phyloP scores from a whole-genome alignment of 2,113 vertebrate species.

The Mesocricetus auratus region DNA sequence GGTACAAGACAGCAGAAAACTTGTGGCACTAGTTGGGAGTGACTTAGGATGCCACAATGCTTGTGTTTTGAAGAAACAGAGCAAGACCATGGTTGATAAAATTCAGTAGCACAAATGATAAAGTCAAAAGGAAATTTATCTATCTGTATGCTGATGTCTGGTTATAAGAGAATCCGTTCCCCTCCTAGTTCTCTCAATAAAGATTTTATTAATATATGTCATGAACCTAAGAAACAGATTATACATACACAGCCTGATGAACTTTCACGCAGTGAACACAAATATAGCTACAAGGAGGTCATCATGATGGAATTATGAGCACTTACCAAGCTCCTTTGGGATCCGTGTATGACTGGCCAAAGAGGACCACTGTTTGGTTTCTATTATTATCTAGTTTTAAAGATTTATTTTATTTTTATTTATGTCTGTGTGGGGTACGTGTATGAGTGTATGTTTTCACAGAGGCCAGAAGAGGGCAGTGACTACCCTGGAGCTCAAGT shows the following conservation, averaged over 20 bases:
- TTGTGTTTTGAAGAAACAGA: conserved; percentile 38
- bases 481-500: not conserved
- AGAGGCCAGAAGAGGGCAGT: not conserved
- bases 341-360: not conserved
- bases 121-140: not conserved
- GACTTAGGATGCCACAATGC: not conserved
- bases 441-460: not conserved
- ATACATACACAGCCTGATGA: not conserved
- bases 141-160: not conserved
- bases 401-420: not conserved
- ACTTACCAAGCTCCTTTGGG: not conserved
- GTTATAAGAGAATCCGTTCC: not conserved
- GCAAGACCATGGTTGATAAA: not conserved
- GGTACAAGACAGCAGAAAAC: not conserved
- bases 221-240: not conserved
- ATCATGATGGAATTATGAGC: not conserved
- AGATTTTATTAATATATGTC: conserved; percentile 10
- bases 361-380: not conserved
- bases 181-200: conserved; percentile 16
- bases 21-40: not conserved
- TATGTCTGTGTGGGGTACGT: not conserved
- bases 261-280: conserved; percentile 2
- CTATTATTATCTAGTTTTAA: not conserved
- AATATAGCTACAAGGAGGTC: not conserved
- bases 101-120: not conserved